A percentile compares a stretch with the other conserved stretches of the same genome.
phyloP scores from a whole-genome alignment of 2,113 vertebrate species.

The Chionis minor region DNA sequence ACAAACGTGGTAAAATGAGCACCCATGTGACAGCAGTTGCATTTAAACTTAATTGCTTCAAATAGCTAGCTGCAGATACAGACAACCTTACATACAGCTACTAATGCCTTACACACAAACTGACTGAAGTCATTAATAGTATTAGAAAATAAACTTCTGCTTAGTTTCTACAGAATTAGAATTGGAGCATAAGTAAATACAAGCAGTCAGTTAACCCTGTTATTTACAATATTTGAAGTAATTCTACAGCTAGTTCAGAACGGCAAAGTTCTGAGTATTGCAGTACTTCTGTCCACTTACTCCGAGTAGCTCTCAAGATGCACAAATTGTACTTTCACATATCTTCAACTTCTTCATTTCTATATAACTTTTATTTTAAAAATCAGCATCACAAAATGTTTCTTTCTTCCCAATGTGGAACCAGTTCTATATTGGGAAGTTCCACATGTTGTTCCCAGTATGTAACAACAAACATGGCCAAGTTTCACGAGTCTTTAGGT shows the following conservation, averaged over 20 bases:
- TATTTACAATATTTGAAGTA: neutral
- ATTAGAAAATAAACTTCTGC: neutral
- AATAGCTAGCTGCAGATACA: neutral
- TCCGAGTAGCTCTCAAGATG: neutral
- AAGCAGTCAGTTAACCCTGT: neutral
- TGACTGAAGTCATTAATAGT: neutral
- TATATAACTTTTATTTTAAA: neutral
- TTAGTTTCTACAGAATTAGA: neutral
- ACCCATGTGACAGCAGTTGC: neutral
- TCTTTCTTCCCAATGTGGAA: neutral
- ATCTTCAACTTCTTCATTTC: neutral
- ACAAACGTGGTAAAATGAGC: neutral
- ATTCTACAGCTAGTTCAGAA: neutral
- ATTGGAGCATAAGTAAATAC: neutral
- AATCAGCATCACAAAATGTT: neutral
- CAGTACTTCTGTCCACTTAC: neutral
- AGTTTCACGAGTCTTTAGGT: neutral
- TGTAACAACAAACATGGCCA: neutral
- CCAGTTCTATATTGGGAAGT: neutral
- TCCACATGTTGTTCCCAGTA: neutral
- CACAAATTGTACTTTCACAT: neutral
- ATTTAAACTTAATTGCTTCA: conserved; percentile 2
- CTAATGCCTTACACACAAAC: neutral
- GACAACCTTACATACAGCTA: neutral
- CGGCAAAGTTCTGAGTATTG: neutral